Percentiles rank a stretch among this genome's conserved stretches.
phyloP scores from a whole-genome alignment of 1,140 invertebrate genomes.

The Drosophila suzukii region DNA sequence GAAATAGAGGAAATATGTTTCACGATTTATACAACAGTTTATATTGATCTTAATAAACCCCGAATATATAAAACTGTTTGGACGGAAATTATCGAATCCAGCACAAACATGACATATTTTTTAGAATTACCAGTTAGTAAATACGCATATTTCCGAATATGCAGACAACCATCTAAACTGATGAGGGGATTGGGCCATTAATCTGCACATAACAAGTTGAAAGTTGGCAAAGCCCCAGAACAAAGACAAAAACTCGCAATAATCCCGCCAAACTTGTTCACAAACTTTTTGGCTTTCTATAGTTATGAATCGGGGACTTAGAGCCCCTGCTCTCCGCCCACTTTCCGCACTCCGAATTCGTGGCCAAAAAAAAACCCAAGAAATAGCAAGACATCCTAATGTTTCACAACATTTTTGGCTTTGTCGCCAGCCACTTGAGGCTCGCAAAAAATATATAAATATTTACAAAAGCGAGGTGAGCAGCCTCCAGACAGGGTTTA shows the following conservation, averaged over 20 bases:
- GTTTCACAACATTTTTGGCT: slow-evolving; percentile 3
- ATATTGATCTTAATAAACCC: background rate
- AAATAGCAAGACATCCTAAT: slow-evolving; percentile 18
- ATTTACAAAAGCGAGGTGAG: background rate
- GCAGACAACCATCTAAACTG: background rate
- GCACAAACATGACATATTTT: too few relatives aligned
- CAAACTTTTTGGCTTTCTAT: slow-evolving; percentile 17
- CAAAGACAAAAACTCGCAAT: slow-evolving; percentile 8
- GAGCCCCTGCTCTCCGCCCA: background rate
- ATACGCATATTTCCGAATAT: background rate
- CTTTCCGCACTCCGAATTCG: too few relatives aligned
- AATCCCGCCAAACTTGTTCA: slow-evolving; percentile 28
- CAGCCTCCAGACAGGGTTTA: slow-evolving; percentile 29
- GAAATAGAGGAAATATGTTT: background rate
- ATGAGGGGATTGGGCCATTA: slow-evolving; percentile 13
- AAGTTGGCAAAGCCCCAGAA: slow-evolving; percentile 15
- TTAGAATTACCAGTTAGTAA: background rate
- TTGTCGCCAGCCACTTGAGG: slow-evolving; percentile 7
- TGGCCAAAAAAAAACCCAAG: background rate
- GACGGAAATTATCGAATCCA: too few relatives aligned
- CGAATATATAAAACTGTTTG: too few relatives aligned
- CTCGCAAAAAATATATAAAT: background rate
- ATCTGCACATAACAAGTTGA: slow-evolving; percentile 16
- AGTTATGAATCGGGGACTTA: slow-evolving; percentile 19
- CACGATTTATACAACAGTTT: background rate